These are phyloP conservation scores for Karalla daura DNA, from an alignment of 2,797 vertebrate species.

Conservation along the genomic window DNA sequence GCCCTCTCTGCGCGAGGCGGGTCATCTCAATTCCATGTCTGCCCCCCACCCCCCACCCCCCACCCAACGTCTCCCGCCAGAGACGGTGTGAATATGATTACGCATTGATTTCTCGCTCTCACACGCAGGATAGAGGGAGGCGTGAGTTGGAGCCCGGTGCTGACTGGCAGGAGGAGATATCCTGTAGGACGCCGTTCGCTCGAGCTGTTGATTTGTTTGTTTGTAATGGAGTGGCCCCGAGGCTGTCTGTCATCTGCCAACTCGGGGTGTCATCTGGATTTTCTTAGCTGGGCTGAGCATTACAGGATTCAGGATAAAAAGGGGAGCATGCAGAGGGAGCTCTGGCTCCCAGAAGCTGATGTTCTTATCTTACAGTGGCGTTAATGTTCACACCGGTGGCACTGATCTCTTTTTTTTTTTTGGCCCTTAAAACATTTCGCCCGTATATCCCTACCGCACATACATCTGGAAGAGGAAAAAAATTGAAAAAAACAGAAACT, in stretches of 20 bases:
- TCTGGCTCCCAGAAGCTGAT: conserved; percentile 22
- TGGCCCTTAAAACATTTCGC: conserved; percentile 6
- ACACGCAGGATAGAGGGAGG: conserved; percentile 53
- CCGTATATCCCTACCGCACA: not conserved
- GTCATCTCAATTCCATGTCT: conserved; percentile 58
- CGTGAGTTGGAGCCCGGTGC: conserved; percentile 49
- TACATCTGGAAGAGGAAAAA: not conserved
- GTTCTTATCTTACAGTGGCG: conserved; percentile 24
- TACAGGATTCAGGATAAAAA: conserved; percentile 39
- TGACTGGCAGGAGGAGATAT: conserved; percentile 66
- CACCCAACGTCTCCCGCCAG: conserved; percentile 47
- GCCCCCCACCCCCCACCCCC: no score
- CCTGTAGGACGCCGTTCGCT: conserved; percentile 54
- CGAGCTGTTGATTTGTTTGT: conserved; percentile 75
- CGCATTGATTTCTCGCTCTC: conserved; percentile 73
- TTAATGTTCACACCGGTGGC: conserved; percentile 1
- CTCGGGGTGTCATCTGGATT: conserved; percentile 54
- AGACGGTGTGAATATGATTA: conserved; percentile 71
- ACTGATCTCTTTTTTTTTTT: conserved; percentile 23
- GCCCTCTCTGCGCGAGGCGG: conserved; percentile 22
- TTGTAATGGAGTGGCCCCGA: conserved; percentile 57
- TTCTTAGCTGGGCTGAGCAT: conserved; percentile 43
- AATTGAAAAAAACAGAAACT: not conserved
- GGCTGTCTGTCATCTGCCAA: conserved; percentile 64
- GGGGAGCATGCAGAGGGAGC: conserved; percentile 25